Evolutionary conservation across 2,797 vertebrate genomes (phyloP).

Genomic region (Cossypha niveicapilla): DNA sequence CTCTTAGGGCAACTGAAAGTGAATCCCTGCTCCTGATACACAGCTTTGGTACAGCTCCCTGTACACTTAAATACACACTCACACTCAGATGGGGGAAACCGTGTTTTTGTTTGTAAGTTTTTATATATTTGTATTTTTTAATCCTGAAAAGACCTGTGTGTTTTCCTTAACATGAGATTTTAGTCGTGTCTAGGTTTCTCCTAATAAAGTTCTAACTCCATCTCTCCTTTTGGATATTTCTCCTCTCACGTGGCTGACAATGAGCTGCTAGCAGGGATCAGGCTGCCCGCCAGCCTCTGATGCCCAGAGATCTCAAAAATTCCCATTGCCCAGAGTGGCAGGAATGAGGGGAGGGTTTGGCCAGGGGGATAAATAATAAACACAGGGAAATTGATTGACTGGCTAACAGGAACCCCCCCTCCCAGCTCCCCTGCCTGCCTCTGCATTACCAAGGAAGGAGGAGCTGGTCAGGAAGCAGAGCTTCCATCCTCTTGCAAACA

Average conservation of each 20-base stretch:
- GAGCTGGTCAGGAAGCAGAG: not conserved
- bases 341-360: not conserved
- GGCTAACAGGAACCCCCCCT: not conserved
- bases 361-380: slow-evolving; percentile 46
- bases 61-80: not conserved
- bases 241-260: not conserved
- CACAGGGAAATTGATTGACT: slow-evolving; percentile 21
- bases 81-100: not conserved
- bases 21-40: not conserved
- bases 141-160: slow-evolving; percentile 5
- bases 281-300: slow-evolving; percentile 1
- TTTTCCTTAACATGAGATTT: slow-evolving; percentile 14
- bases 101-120: not conserved
- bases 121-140: slow-evolving; percentile 49
- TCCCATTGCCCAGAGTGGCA: not conserved
- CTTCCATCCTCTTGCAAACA: not conserved
- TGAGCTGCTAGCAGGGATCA: not conserved
- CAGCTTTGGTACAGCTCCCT: slow-evolving; percentile 27
- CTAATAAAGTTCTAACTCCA: slow-evolving; percentile 63
- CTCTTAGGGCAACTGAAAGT: not conserved
- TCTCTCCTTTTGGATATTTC: not conserved
- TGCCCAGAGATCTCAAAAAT: not conserved
- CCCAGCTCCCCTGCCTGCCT: not conserved
- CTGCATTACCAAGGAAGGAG: not conserved
- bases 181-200: slow-evolving; percentile 32